Evolutionary conservation across 2,113 vertebrate genomes (phyloP).

Genomic region (Oncorhynchus kisutch): DNA sequence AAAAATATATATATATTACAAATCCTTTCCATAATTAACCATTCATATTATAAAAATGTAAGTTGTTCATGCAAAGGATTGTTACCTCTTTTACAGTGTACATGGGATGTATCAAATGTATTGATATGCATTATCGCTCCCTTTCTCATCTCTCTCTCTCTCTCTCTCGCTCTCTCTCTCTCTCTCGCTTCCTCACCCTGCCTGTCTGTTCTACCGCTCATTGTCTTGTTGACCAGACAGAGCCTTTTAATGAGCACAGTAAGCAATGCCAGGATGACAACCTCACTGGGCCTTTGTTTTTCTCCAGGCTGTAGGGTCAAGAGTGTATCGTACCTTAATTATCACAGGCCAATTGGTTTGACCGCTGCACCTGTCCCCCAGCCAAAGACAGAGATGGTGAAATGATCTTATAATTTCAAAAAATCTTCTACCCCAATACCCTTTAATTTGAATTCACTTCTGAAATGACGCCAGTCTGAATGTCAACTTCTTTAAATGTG

Average conservation of each 20-base stretch:
- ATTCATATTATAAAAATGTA: too few relatives aligned
- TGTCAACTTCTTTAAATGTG: slow-evolving; percentile 19
- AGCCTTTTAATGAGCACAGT: slow-evolving; percentile 43
- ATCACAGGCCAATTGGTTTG: slow-evolving; percentile 67
- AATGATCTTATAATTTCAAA: slow-evolving; percentile 46
- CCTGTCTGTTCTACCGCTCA: slow-evolving; percentile 1
- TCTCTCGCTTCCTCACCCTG: neutral
- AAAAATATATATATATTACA: too few relatives aligned
- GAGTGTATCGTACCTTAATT: slow-evolving; percentile 59
- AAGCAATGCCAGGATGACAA: slow-evolving; percentile 43
- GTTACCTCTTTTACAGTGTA: too few relatives aligned
- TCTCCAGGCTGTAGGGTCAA: slow-evolving; percentile 32
- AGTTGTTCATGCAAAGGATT: too few relatives aligned
- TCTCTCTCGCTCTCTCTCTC: neutral
- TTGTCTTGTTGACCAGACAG: slow-evolving; percentile 44
- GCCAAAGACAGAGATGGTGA: neutral
- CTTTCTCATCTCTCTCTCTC: neutral
- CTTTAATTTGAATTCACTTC: slow-evolving; percentile 50
- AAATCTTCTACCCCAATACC: slow-evolving; percentile 46
- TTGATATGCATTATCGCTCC: slow-evolving; percentile 12
- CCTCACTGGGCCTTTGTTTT: slow-evolving; percentile 44
- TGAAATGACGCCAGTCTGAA: slow-evolving; percentile 19
- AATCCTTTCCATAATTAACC: too few relatives aligned
- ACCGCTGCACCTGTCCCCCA: slow-evolving; percentile 48
- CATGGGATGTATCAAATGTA: too few relatives aligned